phyloP scores from a whole-genome alignment of 2,797 vertebrate species.

The Clamator glandarius region DNA sequence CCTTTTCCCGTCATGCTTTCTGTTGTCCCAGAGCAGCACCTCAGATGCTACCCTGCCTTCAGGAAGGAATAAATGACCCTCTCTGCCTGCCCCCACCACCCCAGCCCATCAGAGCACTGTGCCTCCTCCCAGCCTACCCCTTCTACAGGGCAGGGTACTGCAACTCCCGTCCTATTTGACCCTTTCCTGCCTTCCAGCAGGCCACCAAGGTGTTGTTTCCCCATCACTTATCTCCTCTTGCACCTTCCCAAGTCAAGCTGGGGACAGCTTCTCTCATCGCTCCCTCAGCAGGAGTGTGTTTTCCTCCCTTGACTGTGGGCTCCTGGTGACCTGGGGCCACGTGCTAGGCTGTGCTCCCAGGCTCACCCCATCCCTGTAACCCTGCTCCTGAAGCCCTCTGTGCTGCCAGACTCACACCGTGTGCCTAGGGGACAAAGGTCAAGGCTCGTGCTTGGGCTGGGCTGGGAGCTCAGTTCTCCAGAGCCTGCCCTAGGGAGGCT shows the following conservation, averaged over 20 bases:
- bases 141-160: background rate
- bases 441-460: background rate
- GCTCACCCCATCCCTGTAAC: background rate
- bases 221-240: no score
- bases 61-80: background rate
- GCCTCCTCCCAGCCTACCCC: background rate
- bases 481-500: no score
- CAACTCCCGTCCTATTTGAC: background rate
- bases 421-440: accelerated
- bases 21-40: background rate
- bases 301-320: background rate
- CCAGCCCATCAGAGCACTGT: background rate
- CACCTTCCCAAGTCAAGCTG: background rate
- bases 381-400: background rate
- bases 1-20: background rate
- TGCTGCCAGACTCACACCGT: background rate
- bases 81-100: background rate
- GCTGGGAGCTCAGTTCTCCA: background rate
- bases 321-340: accelerated
- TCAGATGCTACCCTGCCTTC: background rate
- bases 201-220: background rate
- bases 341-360: no score
- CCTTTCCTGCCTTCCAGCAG: background rate
- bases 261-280: background rate
- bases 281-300: background rate